Percentiles rank a stretch among this genome's conserved stretches.
Evolutionary conservation across 2,797 vertebrate species (phyloP).

Genomic region (Trachurus trachurus): DNA sequence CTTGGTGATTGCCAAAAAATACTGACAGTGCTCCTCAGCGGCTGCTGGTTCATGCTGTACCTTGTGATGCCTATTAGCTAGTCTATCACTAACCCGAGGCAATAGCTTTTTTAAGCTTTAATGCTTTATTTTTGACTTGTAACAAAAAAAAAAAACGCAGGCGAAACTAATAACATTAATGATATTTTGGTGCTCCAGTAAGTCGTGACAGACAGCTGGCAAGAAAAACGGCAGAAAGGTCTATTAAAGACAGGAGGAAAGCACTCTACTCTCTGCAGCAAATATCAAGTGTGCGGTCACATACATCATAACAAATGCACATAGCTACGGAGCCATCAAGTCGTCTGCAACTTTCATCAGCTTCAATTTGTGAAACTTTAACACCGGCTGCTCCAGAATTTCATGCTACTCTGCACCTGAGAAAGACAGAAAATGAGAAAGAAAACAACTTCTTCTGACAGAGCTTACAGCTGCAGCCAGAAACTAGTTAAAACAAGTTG

Average conservation of each 20-base stretch:
- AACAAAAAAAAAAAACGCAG: background rate
- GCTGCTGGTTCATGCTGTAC: slow-evolving; percentile 1
- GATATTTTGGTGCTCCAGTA: slow-evolving; percentile 9
- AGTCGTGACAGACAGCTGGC: background rate
- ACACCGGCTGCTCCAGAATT: background rate
- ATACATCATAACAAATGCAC: background rate
- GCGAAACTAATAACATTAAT: slow-evolving; percentile 30
- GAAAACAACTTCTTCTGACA: slow-evolving; percentile 26
- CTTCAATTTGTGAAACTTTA: slow-evolving; percentile 29
- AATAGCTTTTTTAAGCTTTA: slow-evolving; percentile 5
- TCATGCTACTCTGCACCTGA: slow-evolving; percentile 21
- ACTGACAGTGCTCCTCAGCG: background rate
- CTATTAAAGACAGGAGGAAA: background rate
- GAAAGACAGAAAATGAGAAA: slow-evolving; percentile 20
- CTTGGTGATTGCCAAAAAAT: slow-evolving; percentile 2
- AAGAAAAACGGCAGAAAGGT: slow-evolving; percentile 15
- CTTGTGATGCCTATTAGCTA: background rate
- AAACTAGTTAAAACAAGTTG: slow-evolving; percentile 28
- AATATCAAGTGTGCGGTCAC: background rate
- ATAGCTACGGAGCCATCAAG: slow-evolving; percentile 4
- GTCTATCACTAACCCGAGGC: slow-evolving; percentile 14
- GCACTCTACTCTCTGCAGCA: background rate
- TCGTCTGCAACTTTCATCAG: slow-evolving; percentile 29
- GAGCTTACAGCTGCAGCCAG: slow-evolving; percentile 15
- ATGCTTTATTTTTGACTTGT: slow-evolving; percentile 1